Evolutionary conservation across 2,797 vertebrate species (phyloP).

Genomic region (Poecilia wingei): DNA sequence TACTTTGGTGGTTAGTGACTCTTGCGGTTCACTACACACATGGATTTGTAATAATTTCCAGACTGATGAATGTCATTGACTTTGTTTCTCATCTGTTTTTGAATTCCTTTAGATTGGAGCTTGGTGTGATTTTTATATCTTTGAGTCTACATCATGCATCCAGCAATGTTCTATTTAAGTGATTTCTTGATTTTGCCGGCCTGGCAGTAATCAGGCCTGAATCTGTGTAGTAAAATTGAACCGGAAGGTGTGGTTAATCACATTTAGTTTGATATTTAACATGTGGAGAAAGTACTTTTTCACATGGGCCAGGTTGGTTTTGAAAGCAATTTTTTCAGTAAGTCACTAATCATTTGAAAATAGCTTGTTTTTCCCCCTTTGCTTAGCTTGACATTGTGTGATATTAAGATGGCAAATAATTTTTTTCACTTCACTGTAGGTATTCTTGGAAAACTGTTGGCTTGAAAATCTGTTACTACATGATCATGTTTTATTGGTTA

Average conservation of each 20-base stretch:
- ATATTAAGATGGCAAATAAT: background rate
- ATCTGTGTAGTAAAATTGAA: background rate
- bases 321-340: background rate
- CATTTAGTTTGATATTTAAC: background rate
- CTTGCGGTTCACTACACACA: background rate
- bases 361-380: background rate
- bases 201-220: background rate
- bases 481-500: background rate
- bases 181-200: background rate
- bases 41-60: background rate
- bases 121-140: too few relatives aligned
- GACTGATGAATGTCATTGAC: background rate
- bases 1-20: background rate
- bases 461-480: background rate
- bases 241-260: background rate
- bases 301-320: too few relatives aligned
- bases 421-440: background rate
- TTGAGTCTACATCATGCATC: too few relatives aligned
- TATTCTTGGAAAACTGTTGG: background rate
- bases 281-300: background rate
- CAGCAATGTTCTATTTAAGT: too few relatives aligned
- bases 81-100: background rate
- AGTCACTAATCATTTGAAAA: background rate
- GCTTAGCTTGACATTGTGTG: background rate
- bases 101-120: too few relatives aligned